Conservation (phyloP, 1,140 invertebrate species). For the Euglossa dilemma region DNA sequence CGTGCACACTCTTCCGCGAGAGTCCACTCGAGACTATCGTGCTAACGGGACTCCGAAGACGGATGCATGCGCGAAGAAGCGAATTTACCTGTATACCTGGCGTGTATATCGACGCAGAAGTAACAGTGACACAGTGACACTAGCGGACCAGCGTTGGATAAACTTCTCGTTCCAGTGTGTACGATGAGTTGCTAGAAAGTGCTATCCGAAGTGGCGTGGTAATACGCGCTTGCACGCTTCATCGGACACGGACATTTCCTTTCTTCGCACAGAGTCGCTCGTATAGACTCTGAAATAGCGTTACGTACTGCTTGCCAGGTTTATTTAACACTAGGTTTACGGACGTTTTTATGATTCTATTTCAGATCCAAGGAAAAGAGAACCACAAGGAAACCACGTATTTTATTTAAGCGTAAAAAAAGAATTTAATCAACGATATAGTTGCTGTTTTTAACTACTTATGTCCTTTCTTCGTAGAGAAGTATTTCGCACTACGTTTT, state of each 20-base stretch:
- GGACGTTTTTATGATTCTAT: too few species aligned
- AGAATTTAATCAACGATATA: too few species aligned
- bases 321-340: too few species aligned
- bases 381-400: too few species aligned
- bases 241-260: background rate
- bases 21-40: constrained; percentile 37
- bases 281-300: too few species aligned
- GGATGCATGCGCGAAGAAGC: background rate
- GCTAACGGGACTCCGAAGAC: constrained; percentile 15
- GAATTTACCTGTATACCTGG: background rate
- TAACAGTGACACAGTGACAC: background rate
- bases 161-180: background rate
- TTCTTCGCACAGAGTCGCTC: background rate
- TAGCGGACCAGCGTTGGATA: background rate
- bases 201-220: background rate
- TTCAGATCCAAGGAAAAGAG: too few species aligned
- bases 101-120: background rate
- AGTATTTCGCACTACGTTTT: too few species aligned
- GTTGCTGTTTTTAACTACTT: too few species aligned
- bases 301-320: too few species aligned
- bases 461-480: too few species aligned
- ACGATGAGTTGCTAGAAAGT: constrained; percentile 14
- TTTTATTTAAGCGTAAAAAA: too few species aligned
- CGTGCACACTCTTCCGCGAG: constrained; percentile 45
- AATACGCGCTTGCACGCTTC: background rate